Percentiles rank a stretch among this genome's conserved stretches.
phyloP scores from a whole-genome alignment of 2,113 vertebrate species.

The Callipepla squamata region DNA sequence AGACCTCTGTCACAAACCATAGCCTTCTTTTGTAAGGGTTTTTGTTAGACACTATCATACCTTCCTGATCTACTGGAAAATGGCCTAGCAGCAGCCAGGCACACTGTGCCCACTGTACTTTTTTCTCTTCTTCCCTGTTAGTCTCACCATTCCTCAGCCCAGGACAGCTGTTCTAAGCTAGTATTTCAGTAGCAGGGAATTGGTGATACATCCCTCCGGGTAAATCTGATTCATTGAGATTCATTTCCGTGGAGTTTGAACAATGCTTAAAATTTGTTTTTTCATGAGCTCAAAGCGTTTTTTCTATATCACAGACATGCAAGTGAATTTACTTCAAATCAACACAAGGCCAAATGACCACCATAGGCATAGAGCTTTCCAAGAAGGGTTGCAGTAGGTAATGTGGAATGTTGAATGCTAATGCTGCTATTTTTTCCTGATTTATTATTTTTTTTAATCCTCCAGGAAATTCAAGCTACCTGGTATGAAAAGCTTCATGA shows the following conservation, averaged over 20 bases:
- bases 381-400: neutral
- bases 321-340: neutral
- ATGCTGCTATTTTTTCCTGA: neutral
- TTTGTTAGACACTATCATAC: neutral
- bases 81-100: neutral
- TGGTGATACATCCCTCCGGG: neutral
- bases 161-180: neutral
- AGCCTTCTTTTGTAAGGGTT: neutral
- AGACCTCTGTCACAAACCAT: neutral
- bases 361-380: neutral
- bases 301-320: neutral
- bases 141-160: neutral
- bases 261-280: neutral
- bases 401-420: neutral
- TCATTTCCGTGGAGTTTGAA: neutral
- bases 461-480: constrained; percentile 97
- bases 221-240: neutral
- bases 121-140: neutral
- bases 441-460: too few relatives aligned
- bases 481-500: constrained; percentile 99
- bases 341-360: neutral
- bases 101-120: neutral
- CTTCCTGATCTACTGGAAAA: neutral
- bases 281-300: neutral
- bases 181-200: neutral